Base-by-base conservation (phyloP, 2,113 vertebrate genomes). In the Lophura nycthemera region DNA sequence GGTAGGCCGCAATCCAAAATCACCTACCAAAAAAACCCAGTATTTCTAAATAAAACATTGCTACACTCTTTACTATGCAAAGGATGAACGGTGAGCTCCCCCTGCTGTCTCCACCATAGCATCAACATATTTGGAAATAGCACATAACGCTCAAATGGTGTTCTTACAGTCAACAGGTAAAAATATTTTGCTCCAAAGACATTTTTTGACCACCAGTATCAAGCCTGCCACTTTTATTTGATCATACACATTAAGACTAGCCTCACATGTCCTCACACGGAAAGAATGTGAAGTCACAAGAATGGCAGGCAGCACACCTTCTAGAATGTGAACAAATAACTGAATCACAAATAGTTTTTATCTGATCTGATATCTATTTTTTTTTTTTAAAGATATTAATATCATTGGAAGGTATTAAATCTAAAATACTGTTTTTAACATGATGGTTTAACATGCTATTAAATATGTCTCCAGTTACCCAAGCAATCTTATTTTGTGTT, bases 51-150 rank as follows among this genome's bases (percentile, higher is more conserved):
- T 36, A 38, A 76, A 93, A 54, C n/a, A 9, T 18, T 22, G 18
- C 34, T 3, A 1, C 38, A 24, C 7, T 32, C 67, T 76, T n/a
- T 10, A 66, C 30, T 50, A 36, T 5, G 11, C 19, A 0, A 70
- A 56, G 30, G 4, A 40, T 7, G 34, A 89, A n/a, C 69, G 64
- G 67, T 4, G 32, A 57, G 91, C 92, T 88, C 95, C 92, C 90
- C 32, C 96, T 96, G 66, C 93, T 94, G 96, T 81, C 40, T 42
- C 47, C 18, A 20, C 13, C 24, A 24, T 1, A 67, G 20, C 3
- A 36, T 77, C 47, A 83, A 56, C 13, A 43, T 10, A 80, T 24
- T 21, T 10, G 8, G 25, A 64, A 66, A 85, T 20, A 40, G 7
- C 29, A 22, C 17, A 5, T 1, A 50, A 48, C 1, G 7, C 32